Evolutionary conservation across 2,888 invertebrate species (phyloP).

Genomic region (Incurvaria masculella): DNA sequence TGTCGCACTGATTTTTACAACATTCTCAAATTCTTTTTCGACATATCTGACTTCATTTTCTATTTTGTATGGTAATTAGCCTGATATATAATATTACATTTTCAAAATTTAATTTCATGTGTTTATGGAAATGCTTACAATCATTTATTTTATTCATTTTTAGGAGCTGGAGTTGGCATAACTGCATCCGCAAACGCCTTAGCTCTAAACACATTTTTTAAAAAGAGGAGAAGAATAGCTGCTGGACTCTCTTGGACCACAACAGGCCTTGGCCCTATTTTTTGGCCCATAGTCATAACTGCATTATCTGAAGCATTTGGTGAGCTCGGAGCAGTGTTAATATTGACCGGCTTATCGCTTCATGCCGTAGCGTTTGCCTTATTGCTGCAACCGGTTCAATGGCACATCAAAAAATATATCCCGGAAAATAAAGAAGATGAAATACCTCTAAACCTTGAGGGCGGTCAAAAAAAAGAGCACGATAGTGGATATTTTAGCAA

Average conservation of each 20-base stretch:
- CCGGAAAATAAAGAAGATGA: constrained; percentile 21
- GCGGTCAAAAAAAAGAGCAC: constrained; percentile 12
- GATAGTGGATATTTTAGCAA: constrained; percentile 43
- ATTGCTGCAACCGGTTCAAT: constrained; percentile 70
- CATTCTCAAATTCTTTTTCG: constrained; percentile 60
- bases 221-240: constrained; percentile 64
- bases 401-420: constrained; percentile 58
- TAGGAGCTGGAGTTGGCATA: constrained; percentile 64
- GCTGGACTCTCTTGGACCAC: constrained; percentile 70
- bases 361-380: constrained; percentile 66
- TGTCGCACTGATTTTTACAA: constrained; percentile 56
- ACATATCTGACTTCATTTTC: constrained; percentile 64
- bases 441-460: constrained; percentile 22
- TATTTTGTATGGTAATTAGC: constrained; percentile 67
- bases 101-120: not conserved
- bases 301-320: constrained; percentile 59
- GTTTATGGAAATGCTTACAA: no score
- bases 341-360: constrained; percentile 64
- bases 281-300: constrained; percentile 70
- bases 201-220: constrained; percentile 73
- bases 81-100: no score
- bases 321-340: constrained; percentile 62
- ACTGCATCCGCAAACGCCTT: constrained; percentile 66
- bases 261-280: constrained; percentile 68
- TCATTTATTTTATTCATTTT: constrained; percentile 17